Evolutionary conservation across 2,888 invertebrate species (phyloP).

Genomic region (Sminthurinus aureus): DNA sequence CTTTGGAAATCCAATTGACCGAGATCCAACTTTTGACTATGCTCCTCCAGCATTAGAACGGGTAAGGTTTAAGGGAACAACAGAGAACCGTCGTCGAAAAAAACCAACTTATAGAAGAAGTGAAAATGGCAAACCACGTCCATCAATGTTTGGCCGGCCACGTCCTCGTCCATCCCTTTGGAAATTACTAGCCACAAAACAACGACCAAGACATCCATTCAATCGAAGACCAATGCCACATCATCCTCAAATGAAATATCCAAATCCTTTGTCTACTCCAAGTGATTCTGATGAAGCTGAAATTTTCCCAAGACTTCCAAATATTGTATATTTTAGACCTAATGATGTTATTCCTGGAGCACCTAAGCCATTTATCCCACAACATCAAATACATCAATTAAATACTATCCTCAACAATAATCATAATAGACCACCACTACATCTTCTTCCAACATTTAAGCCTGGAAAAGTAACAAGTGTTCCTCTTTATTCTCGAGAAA

Average conservation of each 20-base stretch:
- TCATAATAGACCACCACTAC: background rate
- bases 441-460: constrained; percentile 27
- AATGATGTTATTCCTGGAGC: constrained; percentile 47
- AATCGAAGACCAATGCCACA: constrained; percentile 31
- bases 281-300: constrained; percentile 50
- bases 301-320: constrained; percentile 52
- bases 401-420: background rate
- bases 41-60: constrained; percentile 57
- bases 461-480: constrained; percentile 47
- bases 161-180: constrained; percentile 46
- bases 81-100: constrained; percentile 30
- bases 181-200: constrained; percentile 56
- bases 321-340: constrained; percentile 57
- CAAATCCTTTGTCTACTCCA: constrained; percentile 27
- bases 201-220: constrained; percentile 42
- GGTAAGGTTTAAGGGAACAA: constrained; percentile 46
- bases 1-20: constrained; percentile 54
- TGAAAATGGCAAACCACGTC: constrained; percentile 22
- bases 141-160: constrained; percentile 24
- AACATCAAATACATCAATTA: background rate
- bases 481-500: constrained; percentile 48
- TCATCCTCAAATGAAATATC: constrained; percentile 39
- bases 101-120: constrained; percentile 15
- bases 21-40: constrained; percentile 58
- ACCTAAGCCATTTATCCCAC: background rate